phyloP scores from a whole-genome alignment of 2,113 vertebrate genomes.

The Gobiocypris rarus region DNA sequence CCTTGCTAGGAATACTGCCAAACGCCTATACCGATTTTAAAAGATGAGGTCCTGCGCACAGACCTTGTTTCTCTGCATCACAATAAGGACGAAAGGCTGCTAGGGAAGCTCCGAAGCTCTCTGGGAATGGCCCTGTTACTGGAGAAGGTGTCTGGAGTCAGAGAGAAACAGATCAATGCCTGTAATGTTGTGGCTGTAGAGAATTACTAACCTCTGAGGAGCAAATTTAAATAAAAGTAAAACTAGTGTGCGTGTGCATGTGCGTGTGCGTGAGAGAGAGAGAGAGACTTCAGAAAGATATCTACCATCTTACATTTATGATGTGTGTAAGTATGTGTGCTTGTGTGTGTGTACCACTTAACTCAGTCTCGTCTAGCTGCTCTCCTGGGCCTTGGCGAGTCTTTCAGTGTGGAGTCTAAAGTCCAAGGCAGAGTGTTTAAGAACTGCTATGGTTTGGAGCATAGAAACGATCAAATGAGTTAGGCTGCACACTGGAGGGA shows the following conservation, averaged over 20 bases:
- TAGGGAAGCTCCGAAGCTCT: conserved; percentile 20
- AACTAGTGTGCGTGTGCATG: neutral
- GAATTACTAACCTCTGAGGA: conserved; percentile 34
- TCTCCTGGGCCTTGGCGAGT: conserved; percentile 16
- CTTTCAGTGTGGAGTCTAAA: conserved; percentile 27
- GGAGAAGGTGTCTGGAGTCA: conserved; percentile 2
- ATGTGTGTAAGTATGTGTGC: conserved; percentile 36
- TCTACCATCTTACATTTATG: neutral
- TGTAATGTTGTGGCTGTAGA: conserved; percentile 30
- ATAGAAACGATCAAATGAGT: conserved; percentile 34
- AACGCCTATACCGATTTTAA: conserved; percentile 14
- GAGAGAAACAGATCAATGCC: conserved; percentile 29
- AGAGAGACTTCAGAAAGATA: conserved; percentile 18
- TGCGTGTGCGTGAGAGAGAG: neutral
- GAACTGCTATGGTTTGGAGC: conserved; percentile 10
- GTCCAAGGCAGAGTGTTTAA: conserved; percentile 17
- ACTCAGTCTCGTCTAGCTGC: conserved; percentile 23
- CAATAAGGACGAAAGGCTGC: conserved; percentile 19
- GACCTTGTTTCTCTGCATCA: neutral
- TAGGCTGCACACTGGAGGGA: conserved; percentile 13
- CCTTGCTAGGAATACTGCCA: conserved; percentile 6
- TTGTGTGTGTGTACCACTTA: conserved; percentile 29
- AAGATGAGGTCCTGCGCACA: conserved; percentile 4
- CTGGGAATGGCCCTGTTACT: conserved; percentile 28
- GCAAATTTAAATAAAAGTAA: conserved; percentile 46